Evolutionary conservation across 1,140 invertebrate genomes (phyloP), one percentile per base, ranked within the genome.

Genomic region (Apis florea): DNA sequence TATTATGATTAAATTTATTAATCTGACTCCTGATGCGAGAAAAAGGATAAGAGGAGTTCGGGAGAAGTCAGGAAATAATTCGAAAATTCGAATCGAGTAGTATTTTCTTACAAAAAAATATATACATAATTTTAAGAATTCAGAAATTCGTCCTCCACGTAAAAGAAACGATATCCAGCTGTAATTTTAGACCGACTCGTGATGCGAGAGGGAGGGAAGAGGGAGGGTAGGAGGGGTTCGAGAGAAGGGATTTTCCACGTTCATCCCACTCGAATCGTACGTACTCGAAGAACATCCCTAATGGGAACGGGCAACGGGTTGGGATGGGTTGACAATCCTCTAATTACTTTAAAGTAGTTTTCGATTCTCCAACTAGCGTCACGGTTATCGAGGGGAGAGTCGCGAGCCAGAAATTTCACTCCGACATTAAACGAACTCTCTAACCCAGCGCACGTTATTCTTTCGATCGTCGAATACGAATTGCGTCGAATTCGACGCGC

Each of bases 311-410:
- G 88, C 91, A 90, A 84, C 86, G 82, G 80, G 83, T 83, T 82
- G 85, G 88, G 83, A 90, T 90, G 88, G 89, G 88, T 91, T 92
- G 91, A 93, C 91, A 92, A 92, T 93, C 89, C 91, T 90, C 92
- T 93, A 93, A 93, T 93, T 92, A 92, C 92, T 93, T 92, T 91
- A 92, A 92, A 93, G 91, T 92, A 93, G 91, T 92, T 93, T 91
- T 86, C 89, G 86, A 92, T 92, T 91, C 90, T 89, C 88, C 85
- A 85, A 86, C 82, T 76, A 83, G 76, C 78, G 78, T 24, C 54
- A 75, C 84, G 79, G 82, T 89, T 74, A 83, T 75, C 63, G 70
- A 72, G 82, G 72, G 31, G 31, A n/a, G n/a, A n/a, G 64, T 71
- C 73, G 69, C 63, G 31, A 69, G 56, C 70, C 49, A 59, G 78